These are phyloP conservation scores for Phyto melanocephala DNA, from an alignment of 2,888 invertebrate species.

Conservation along the genomic window DNA sequence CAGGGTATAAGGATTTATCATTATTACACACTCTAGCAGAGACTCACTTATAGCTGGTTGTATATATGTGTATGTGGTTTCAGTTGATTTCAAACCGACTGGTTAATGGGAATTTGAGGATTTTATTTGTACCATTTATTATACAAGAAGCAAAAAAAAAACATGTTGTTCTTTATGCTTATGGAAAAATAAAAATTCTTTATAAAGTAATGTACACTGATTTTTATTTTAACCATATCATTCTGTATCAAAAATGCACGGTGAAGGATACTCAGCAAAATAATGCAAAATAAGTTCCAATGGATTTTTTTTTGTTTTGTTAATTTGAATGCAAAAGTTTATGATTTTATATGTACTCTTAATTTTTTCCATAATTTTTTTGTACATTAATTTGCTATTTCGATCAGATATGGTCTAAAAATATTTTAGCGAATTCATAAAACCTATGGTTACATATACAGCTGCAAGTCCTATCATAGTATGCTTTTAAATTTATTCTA, in stretches of 20 bases:
- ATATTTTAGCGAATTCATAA: too few relatives aligned
- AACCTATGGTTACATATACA: too few relatives aligned
- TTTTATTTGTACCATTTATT: conserved; percentile 40
- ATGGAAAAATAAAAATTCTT: background rate
- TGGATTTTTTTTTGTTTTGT: too few relatives aligned
- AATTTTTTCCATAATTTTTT: too few relatives aligned
- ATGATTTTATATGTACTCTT: too few relatives aligned
- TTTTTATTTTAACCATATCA: background rate
- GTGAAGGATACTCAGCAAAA: too few relatives aligned
- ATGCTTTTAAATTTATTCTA: too few relatives aligned
- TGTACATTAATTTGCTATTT: too few relatives aligned
- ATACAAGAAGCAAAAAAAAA: background rate
- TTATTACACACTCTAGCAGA: background rate
- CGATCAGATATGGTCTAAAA: too few relatives aligned
- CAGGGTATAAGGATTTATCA: conserved; percentile 17
- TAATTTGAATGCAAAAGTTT: too few relatives aligned
- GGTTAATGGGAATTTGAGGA: conserved; percentile 31
- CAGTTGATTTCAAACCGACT: conserved; percentile 41
- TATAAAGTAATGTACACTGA: background rate
- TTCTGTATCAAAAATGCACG: background rate
- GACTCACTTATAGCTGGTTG: background rate
- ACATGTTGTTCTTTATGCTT: background rate
- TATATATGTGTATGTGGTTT: background rate
- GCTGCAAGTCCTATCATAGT: too few relatives aligned
- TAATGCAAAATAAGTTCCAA: too few relatives aligned